A percentile compares a stretch with the other conserved stretches of the same genome.
These are phyloP conservation scores for Tethea ocularis DNA, from an alignment of 2,888 invertebrate species.

Conservation along the genomic window DNA sequence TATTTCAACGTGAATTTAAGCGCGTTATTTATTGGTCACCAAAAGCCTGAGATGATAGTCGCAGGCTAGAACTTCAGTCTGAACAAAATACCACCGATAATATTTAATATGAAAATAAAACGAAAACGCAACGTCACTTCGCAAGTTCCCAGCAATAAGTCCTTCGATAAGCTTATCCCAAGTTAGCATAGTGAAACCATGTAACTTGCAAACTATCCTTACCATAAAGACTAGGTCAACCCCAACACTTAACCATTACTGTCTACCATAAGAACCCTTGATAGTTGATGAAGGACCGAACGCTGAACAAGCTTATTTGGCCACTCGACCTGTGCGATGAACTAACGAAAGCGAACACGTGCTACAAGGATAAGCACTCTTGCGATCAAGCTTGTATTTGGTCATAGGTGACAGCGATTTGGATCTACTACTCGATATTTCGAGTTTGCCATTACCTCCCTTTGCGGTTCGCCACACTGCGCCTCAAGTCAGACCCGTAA, in stretches of 20 bases:
- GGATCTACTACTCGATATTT: too few relatives aligned
- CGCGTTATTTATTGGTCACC: too few relatives aligned
- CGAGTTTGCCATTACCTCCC: too few relatives aligned
- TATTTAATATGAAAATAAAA: too few relatives aligned
- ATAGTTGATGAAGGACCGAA: constrained; percentile 18
- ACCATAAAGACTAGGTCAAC: neutral
- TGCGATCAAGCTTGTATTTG: constrained; percentile 14
- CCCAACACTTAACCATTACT: neutral
- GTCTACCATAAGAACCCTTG: neutral
- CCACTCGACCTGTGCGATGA: constrained; percentile 35
- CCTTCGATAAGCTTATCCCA: neutral
- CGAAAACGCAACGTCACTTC: too few relatives aligned
- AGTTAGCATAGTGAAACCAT: neutral
- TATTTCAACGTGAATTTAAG: too few relatives aligned
- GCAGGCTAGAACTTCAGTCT: too few relatives aligned
- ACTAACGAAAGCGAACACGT: constrained; percentile 30
- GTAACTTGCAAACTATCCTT: neutral
- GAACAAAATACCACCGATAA: too few relatives aligned
- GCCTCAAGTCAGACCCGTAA: too few relatives aligned
- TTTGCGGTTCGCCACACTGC: too few relatives aligned
- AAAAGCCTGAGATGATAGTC: too few relatives aligned
- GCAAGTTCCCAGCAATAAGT: too few relatives aligned
- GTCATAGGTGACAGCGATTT: constrained; percentile 18
- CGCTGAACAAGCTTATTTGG: constrained; percentile 35
- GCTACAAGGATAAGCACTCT: constrained; percentile 30